Percentiles rank a stretch among this genome's conserved stretches.
Evolutionary conservation across 2,888 invertebrate genomes (phyloP).

Genomic region (Amphipoea lucens): DNA sequence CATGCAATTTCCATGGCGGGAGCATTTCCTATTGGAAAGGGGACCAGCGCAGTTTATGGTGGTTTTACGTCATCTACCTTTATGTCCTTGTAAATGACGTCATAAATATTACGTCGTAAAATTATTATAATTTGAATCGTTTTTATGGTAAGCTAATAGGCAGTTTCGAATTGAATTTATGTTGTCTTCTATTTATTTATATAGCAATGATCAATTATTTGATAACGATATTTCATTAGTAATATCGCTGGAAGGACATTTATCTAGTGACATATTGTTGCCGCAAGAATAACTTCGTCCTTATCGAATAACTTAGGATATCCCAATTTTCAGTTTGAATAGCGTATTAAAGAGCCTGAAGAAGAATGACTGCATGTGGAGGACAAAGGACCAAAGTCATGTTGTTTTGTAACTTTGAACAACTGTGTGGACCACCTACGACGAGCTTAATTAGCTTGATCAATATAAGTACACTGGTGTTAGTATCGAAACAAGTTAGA

Average conservation of each 20-base stretch:
- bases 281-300: background rate
- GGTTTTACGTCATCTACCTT: conserved; percentile 48
- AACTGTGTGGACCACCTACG: background rate
- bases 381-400: background rate
- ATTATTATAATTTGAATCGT: conserved; percentile 45
- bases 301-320: background rate
- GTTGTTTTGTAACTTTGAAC: background rate
- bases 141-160: conserved; percentile 46
- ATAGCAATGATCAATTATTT: conserved; percentile 23
- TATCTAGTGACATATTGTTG: background rate
- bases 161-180: conserved; percentile 30
- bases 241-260: conserved; percentile 8
- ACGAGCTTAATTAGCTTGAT: background rate
- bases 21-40: conserved; percentile 59
- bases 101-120: conserved; percentile 46
- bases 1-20: conserved; percentile 66
- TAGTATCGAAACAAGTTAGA: background rate
- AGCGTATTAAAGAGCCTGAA: background rate
- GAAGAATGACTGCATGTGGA: background rate
- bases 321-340: background rate
- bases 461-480: too few relatives aligned
- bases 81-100: conserved; percentile 58
- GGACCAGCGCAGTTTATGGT: conserved; percentile 37
- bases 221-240: conserved; percentile 3
- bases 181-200: conserved; percentile 7